Evolutionary conservation across 2,797 vertebrate genomes (phyloP).

Genomic region (Tinamus major): DNA sequence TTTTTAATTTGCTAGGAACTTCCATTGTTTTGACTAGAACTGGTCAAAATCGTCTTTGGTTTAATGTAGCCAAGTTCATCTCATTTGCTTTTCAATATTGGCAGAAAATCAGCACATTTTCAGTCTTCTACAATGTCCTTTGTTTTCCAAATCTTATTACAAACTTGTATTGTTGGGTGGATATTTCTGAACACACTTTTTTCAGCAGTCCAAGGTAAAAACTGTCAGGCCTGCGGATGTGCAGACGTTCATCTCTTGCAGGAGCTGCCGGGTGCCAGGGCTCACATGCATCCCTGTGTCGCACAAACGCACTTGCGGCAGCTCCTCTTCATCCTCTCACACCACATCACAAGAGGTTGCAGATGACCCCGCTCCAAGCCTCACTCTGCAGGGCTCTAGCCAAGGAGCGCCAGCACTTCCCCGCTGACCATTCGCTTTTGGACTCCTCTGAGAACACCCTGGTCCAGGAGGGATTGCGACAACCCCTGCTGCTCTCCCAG

Average conservation of each 20-base stretch:
- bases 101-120: neutral
- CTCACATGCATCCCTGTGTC: neutral
- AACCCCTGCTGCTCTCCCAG: neutral
- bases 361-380: rapidly evolving
- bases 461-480: neutral
- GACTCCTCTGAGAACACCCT: rapidly evolving
- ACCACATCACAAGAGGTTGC: rapidly evolving
- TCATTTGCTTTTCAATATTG: neutral
- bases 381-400: rapidly evolving
- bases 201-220: neutral
- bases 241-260: neutral
- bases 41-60: neutral
- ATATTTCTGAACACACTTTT: neutral
- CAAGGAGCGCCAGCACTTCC: rapidly evolving
- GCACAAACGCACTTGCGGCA: neutral
- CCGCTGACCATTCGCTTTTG: neutral
- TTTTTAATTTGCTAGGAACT: neutral
- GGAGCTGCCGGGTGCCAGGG: neutral
- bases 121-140: neutral
- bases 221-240: neutral
- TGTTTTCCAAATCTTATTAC: neutral
- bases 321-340: neutral
- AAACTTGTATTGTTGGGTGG: neutral
- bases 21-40: neutral
- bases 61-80: neutral